Percentiles rank a stretch among this genome's conserved stretches.
These are phyloP conservation scores for Dreissena rostriformis DNA, from an alignment of 1,140 invertebrate genomes.

Conservation along the genomic window DNA sequence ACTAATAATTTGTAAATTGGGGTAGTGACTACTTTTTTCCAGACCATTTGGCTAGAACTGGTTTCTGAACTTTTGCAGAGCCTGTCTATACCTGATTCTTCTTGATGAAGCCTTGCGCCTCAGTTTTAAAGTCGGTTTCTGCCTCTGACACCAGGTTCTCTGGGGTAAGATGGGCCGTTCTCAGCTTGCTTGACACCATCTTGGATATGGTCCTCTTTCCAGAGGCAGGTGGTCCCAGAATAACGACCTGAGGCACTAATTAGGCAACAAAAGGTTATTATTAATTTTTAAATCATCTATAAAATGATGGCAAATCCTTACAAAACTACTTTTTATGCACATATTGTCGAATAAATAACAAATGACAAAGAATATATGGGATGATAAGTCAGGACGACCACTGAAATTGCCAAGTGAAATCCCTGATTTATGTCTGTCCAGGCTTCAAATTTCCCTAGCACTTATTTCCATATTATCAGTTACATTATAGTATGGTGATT, in stretches of 20 bases:
- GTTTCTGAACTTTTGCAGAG: too few species aligned
- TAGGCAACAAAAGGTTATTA: constrained; percentile 29
- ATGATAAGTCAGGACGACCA: too few species aligned
- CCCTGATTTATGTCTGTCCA: too few species aligned
- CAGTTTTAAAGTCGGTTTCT: constrained; percentile 68
- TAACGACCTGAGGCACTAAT: constrained; percentile 78
- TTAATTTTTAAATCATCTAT: not conserved
- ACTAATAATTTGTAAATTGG: too few species aligned
- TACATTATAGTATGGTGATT: too few species aligned
- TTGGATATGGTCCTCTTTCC: constrained; percentile 80
- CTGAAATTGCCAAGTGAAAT: too few species aligned
- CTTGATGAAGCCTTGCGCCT: constrained; percentile 66
- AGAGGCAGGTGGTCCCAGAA: constrained; percentile 81
- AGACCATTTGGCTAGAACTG: too few species aligned
- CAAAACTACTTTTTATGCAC: not conserved
- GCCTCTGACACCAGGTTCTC: constrained; percentile 77
- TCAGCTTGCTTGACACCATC: constrained; percentile 76
- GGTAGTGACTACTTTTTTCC: too few species aligned
- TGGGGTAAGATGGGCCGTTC: constrained; percentile 73
- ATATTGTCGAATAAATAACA: not conserved
- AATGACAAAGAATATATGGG: not conserved
- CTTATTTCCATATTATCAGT: too few species aligned
- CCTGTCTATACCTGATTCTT: constrained; percentile 62
- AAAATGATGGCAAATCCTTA: not conserved
- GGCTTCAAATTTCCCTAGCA: too few species aligned